Evolutionary conservation across 2,797 vertebrate genomes (phyloP).

Genomic region (Acestrorhynchus altus): DNA sequence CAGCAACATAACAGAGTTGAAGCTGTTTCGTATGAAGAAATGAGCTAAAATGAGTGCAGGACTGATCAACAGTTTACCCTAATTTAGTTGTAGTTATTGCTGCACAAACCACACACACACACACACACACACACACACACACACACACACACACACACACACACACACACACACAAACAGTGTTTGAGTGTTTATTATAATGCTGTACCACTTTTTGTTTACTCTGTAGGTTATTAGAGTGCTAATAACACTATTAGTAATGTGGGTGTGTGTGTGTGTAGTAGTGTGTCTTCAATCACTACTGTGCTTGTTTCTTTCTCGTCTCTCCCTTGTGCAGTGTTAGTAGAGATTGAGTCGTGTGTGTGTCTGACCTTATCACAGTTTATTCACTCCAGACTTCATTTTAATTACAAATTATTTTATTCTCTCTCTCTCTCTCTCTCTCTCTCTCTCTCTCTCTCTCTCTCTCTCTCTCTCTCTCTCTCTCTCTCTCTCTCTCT

Average conservation of each 20-base stretch:
- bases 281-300: constrained; percentile 36
- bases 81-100: too few species aligned
- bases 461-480: constrained; percentile 19
- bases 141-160: constrained; percentile 24
- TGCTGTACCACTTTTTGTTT: too few species aligned
- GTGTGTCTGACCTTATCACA: constrained; percentile 73
- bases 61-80: too few species aligned
- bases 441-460: constrained; percentile 18
- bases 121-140: constrained; percentile 31
- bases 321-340: constrained; percentile 30
- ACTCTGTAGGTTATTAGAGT: too few species aligned
- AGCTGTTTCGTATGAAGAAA: too few species aligned
- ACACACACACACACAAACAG: constrained; percentile 38
- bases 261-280: too few species aligned
- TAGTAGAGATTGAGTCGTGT: background rate
- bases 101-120: too few species aligned
- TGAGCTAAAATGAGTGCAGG: too few species aligned
- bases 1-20: too few species aligned
- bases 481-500: background rate
- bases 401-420: constrained; percentile 76
- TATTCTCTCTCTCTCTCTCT: constrained; percentile 39
- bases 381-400: constrained; percentile 75
- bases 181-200: too few species aligned
- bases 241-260: too few species aligned
- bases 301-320: background rate